phyloP scores from a whole-genome alignment of 2,888 invertebrate species.

The Spisula subtruncata region DNA sequence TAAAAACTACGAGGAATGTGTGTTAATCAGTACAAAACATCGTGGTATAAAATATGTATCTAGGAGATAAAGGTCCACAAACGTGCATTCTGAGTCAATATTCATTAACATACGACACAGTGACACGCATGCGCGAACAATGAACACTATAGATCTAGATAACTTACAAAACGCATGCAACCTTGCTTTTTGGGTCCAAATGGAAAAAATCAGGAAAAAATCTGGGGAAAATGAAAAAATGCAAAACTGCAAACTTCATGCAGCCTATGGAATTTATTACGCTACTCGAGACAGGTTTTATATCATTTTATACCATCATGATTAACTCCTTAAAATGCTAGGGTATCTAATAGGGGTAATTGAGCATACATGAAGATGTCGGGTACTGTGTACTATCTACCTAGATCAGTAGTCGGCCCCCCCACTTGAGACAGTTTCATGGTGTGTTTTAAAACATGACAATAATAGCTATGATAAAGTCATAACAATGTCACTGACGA shows the following conservation, averaged over 20 bases:
- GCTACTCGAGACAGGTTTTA: conserved; percentile 4
- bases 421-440: neutral
- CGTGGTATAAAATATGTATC: neutral
- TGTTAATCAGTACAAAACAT: neutral
- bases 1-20: neutral
- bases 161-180: neutral
- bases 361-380: neutral
- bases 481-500: too few species aligned
- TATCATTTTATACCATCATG: neutral
- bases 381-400: neutral
- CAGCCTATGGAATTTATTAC: neutral
- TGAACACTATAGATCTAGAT: neutral
- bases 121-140: conserved; percentile 1
- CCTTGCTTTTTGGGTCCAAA: neutral
- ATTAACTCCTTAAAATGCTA: neutral
- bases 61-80: neutral
- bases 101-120: neutral
- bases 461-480: too few species aligned
- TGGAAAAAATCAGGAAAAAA: too few species aligned
- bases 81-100: conserved; percentile 15
- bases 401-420: neutral
- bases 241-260: neutral
- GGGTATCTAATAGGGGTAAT: conserved; percentile 9
- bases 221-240: too few species aligned
- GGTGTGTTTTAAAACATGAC: neutral